These are phyloP conservation scores for Epinephelus fuscoguttatus DNA, from an alignment of 2,113 vertebrate species.

Conservation along the genomic window DNA sequence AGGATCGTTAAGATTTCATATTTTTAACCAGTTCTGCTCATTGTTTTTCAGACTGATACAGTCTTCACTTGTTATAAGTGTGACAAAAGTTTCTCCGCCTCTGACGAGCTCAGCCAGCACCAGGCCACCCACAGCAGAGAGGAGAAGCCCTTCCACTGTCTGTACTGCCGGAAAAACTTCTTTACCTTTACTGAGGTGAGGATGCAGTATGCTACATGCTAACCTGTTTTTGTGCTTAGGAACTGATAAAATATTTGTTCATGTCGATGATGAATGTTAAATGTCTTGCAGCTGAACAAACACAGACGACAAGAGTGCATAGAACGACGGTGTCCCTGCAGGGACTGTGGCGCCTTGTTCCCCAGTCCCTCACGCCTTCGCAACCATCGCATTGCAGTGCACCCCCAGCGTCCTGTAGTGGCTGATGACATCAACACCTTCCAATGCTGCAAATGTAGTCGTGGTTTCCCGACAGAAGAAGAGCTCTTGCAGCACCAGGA, in stretches of 20 bases:
- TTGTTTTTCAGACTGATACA: conserved; percentile 75
- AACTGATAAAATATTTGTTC: neutral
- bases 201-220: neutral
- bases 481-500: conserved; percentile 83
- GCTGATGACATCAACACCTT: conserved; percentile 68
- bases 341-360: conserved; percentile 79
- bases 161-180: conserved; percentile 79
- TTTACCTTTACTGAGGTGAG: conserved; percentile 83
- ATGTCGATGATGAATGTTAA: neutral
- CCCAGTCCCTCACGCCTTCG: conserved; percentile 74
- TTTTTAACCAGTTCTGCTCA: neutral
- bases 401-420: conserved; percentile 51
- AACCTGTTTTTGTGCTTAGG: neutral
- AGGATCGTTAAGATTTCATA: no score
- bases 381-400: conserved; percentile 75
- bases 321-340: conserved; percentile 77
- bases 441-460: conserved; percentile 80
- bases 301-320: conserved; percentile 82
- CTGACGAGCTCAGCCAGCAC: conserved; percentile 83
- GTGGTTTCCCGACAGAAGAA: conserved; percentile 76
- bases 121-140: conserved; percentile 79
- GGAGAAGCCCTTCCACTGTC: conserved; percentile 83
- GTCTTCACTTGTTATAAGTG: conserved; percentile 86
- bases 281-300: conserved; percentile 76
- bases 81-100: conserved; percentile 79